Evolutionary conservation across 1,140 invertebrate species (phyloP).

Genomic region (Megathymus violae): DNA sequence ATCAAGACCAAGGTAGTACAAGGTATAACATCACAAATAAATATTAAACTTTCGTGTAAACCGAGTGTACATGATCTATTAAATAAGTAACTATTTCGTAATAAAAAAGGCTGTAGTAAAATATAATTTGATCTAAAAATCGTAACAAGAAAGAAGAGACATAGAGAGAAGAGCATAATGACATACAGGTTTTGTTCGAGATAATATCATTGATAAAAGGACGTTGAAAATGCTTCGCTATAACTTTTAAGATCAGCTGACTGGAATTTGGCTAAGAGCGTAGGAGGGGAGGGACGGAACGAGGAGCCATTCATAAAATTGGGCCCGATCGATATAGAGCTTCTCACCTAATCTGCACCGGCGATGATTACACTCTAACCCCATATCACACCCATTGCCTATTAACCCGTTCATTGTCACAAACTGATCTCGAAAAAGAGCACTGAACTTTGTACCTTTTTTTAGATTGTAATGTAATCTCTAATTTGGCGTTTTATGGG

Average conservation of each 20-base stretch:
- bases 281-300: conserved; percentile 28
- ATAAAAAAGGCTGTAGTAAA: too few relatives aligned
- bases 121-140: neutral
- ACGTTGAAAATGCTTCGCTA: conserved; percentile 29
- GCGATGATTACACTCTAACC: conserved; percentile 33
- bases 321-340: conserved; percentile 67
- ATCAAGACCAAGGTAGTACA: too few relatives aligned
- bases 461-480: conserved; percentile 11
- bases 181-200: conserved; percentile 19
- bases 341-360: conserved; percentile 48
- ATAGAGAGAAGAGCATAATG: neutral
- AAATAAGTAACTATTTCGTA: too few relatives aligned
- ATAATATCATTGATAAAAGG: conserved; percentile 19
- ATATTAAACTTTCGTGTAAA: too few relatives aligned
- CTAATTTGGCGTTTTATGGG: too few relatives aligned
- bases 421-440: conserved; percentile 27
- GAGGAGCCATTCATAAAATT: conserved; percentile 72
- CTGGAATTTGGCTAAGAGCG: conserved; percentile 34
- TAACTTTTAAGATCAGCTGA: conserved; percentile 36
- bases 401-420: conserved; percentile 8
- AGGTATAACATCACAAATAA: too few relatives aligned
- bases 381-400: conserved; percentile 49
- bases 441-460: conserved; percentile 38
- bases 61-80: too few relatives aligned
- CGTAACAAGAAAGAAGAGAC: neutral